Percentiles rank a stretch among this genome's conserved stretches.
Evolutionary conservation across 2,113 vertebrate species (phyloP).

Genomic region (Pelobates fuscus): DNA sequence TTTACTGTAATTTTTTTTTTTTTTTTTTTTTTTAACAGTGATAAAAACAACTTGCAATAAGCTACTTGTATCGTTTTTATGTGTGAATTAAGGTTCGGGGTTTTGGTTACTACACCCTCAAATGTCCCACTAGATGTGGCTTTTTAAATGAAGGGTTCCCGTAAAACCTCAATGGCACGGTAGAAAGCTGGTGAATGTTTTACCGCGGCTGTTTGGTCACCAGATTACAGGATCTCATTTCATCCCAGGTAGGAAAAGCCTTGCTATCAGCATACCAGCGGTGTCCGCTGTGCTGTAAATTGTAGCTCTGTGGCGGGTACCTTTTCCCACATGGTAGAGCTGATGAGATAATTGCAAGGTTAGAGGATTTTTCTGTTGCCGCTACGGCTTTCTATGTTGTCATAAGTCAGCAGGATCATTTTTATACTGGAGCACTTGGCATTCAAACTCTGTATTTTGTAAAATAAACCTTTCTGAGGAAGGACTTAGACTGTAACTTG

Average conservation of each 20-base stretch:
- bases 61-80: too few species aligned
- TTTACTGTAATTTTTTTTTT: too few species aligned
- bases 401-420: background rate
- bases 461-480: too few species aligned
- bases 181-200: background rate
- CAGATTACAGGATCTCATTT: background rate
- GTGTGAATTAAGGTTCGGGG: too few species aligned
- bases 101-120: too few species aligned
- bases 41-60: too few species aligned
- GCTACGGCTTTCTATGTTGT: background rate
- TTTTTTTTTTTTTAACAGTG: too few species aligned
- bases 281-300: constrained; percentile 21
- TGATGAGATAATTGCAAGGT: background rate
- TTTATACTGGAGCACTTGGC: background rate
- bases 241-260: background rate
- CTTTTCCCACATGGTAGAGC: background rate
- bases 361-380: background rate
- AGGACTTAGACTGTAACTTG: too few species aligned
- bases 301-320: background rate
- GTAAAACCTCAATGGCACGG: too few species aligned
- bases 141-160: too few species aligned
- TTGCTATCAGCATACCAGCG: constrained; percentile 26
- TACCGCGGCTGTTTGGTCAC: background rate
- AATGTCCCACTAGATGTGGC: too few species aligned
- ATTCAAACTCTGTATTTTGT: too few species aligned